phyloP scores from a whole-genome alignment of 1,140 invertebrate genomes.

The Agrypnia vestita region DNA sequence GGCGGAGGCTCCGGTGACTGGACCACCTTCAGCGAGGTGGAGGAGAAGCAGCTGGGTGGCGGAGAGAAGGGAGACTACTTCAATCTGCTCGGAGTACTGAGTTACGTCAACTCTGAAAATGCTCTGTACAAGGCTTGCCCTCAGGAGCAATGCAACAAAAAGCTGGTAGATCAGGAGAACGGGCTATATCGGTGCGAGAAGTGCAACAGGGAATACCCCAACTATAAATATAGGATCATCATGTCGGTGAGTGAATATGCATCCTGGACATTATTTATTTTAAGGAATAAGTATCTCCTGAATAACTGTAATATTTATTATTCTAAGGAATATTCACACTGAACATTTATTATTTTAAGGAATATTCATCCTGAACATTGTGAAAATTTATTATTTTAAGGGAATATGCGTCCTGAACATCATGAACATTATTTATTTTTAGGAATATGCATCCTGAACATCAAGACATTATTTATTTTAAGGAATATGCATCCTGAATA shows the following conservation, averaged over 20 bases:
- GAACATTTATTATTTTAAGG: too few relatives aligned
- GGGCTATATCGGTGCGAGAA: conserved; percentile 95
- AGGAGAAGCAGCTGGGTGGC: conserved; percentile 76
- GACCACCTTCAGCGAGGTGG: conserved; percentile 84
- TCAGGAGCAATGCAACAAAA: conserved; percentile 91
- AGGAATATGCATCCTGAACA: not conserved
- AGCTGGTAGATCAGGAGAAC: conserved; percentile 91
- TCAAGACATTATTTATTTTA: not conserved
- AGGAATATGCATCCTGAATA: conserved; percentile 50
- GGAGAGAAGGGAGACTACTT: conserved; percentile 88
- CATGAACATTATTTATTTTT: too few relatives aligned
- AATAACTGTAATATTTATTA: too few relatives aligned
- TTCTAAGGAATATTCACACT: too few relatives aligned
- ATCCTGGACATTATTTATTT: too few relatives aligned
- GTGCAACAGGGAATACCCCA: conserved; percentile 87
- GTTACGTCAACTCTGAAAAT: conserved; percentile 80
- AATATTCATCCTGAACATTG: too few relatives aligned
- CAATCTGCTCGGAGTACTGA: conserved; percentile 67
- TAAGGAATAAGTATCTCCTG: too few relatives aligned
- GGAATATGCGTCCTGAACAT: too few relatives aligned
- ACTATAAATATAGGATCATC: conserved; percentile 91
- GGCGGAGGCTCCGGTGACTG: conserved; percentile 72
- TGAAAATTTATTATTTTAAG: too few relatives aligned
- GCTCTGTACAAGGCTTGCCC: conserved; percentile 93
- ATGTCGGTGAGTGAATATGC: conserved; percentile 85